A percentile compares a stretch with the other conserved stretches of the same genome.
These are phyloP conservation scores for Acanthopleura granulata DNA, from an alignment of 2,888 invertebrate species.

Conservation along the genomic window DNA sequence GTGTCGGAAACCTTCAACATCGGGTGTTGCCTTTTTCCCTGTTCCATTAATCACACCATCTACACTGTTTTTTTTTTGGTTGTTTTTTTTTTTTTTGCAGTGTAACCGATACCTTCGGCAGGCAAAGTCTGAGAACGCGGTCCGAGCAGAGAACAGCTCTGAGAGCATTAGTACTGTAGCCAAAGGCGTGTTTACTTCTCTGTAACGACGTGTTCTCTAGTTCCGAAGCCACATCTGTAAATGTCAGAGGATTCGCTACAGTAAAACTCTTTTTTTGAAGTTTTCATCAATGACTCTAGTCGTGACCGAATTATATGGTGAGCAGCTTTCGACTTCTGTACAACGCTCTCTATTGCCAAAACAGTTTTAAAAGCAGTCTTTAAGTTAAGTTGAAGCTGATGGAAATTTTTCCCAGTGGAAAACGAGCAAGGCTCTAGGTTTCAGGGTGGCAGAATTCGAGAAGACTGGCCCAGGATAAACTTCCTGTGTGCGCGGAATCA, in stretches of 20 bases:
- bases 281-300: slow-evolving; percentile 2
- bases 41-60: too few relatives aligned
- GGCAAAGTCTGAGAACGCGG: too few relatives aligned
- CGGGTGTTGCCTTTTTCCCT: too few relatives aligned
- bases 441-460: slow-evolving; percentile 12
- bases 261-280: neutral
- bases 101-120: too few relatives aligned
- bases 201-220: neutral
- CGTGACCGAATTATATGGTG: slow-evolving; percentile 3
- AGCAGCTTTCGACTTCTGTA: neutral
- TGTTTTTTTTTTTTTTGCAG: too few relatives aligned
- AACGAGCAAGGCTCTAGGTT: neutral
- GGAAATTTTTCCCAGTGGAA: neutral
- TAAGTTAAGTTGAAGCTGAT: neutral
- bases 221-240: slow-evolving; percentile 4
- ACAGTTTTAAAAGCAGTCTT: too few relatives aligned
- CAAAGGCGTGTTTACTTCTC: slow-evolving; percentile 2
- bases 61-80: too few relatives aligned
- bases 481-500: slow-evolving; percentile 17
- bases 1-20: too few relatives aligned
- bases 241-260: slow-evolving; percentile 9
- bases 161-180: neutral
- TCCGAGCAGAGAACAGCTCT: neutral
- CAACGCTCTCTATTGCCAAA: too few relatives aligned
- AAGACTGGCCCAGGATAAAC: slow-evolving; percentile 18